phyloP scores from a whole-genome alignment of 2,797 vertebrate species.

The Vireo griseus region DNA sequence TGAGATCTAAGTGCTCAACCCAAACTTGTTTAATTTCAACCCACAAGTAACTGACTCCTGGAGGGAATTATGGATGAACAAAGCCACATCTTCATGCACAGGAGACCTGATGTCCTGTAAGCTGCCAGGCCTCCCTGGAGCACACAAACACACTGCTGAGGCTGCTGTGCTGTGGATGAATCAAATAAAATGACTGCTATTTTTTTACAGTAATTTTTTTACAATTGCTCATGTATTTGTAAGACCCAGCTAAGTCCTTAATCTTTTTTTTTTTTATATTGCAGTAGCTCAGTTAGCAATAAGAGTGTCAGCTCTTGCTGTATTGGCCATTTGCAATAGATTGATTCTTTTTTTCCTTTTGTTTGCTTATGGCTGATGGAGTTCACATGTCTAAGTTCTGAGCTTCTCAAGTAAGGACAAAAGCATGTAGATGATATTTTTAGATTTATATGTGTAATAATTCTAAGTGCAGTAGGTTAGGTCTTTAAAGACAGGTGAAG shows the following conservation, averaged over 20 bases:
- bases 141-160: no score
- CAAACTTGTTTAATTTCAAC: neutral
- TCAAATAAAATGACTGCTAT: neutral
- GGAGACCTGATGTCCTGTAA: neutral
- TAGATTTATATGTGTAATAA: neutral
- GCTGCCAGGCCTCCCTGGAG: neutral
- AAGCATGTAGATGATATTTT: neutral
- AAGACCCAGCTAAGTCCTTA: neutral
- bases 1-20: neutral
- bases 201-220: neutral
- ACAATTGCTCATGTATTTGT: constrained; percentile 1
- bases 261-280: neutral
- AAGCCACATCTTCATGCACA: neutral
- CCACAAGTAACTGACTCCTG: neutral
- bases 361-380: neutral
- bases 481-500: neutral
- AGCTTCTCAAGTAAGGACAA: neutral
- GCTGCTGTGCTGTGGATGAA: neutral
- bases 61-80: neutral
- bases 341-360: neutral
- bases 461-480: neutral
- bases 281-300: neutral
- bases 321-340: neutral
- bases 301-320: neutral
- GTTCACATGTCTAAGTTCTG: neutral